A percentile compares a stretch with the other conserved stretches of the same genome.
These are phyloP conservation scores for Montipora cactus DNA, from an alignment of 64 coral and sea anemone genomes.

Conservation along the genomic window DNA sequence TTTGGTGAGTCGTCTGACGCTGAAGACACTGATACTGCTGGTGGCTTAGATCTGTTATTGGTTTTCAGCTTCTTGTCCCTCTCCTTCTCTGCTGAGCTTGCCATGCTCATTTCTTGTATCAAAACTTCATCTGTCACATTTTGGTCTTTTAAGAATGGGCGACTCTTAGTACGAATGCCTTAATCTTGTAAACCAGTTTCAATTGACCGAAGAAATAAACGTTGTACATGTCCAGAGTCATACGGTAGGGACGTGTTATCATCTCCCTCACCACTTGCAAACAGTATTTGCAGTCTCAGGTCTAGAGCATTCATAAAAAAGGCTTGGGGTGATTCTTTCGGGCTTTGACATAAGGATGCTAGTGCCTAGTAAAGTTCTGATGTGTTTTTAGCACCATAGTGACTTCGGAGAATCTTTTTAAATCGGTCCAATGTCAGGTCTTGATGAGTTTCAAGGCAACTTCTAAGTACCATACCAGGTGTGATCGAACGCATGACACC, in stretches of 20 bases:
- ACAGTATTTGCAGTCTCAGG: not conserved
- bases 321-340: no score
- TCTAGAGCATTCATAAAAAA: no score
- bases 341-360: no score
- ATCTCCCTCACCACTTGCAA: not conserved
- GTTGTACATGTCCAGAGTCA: conserved; percentile 39
- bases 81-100: conserved; percentile 66
- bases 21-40: conserved; percentile 28
- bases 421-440: no score
- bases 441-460: no score
- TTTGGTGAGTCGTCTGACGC: conserved; percentile 29
- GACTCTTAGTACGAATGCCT: conserved; percentile 70
- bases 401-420: no score
- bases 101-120: conserved; percentile 66
- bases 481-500: no score
- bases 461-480: not conserved
- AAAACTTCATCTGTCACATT: conserved; percentile 70
- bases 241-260: conserved; percentile 12
- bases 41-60: not conserved
- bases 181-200: conserved; percentile 73
- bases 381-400: no score
- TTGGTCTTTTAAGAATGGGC: conserved; percentile 67
- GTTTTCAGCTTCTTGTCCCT: conserved; percentile 65
- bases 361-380: no score
- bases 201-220: conserved; percentile 60